Evolutionary conservation across 2,113 vertebrate species (phyloP), one percentile per base, ranked within the genome.

Genomic region (Tetraodon nigroviridis): DNA sequence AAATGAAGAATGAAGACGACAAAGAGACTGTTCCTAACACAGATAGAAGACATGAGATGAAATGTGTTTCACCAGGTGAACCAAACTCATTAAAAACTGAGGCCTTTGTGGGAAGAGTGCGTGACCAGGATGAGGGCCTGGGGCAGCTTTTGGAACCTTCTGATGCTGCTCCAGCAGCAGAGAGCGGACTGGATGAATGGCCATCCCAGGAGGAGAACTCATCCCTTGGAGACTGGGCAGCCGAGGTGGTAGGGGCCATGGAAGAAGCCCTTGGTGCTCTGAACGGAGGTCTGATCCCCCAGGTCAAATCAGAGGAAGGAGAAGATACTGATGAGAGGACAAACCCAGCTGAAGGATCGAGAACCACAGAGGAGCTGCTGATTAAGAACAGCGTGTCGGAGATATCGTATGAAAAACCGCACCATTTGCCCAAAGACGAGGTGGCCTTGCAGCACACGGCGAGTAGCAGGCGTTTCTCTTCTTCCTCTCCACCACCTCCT

Each of bases 221-320:
- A 1, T 84, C 82, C 2, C 37, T 89, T 1, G 87, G 77, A 16
- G 86, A 88, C 69, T 89, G 87, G 87, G 87, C 84, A 3, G 87
- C 87, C 1, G 87, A 89, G 52, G 87, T 89, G 40, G 87, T 89
- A 40, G 87, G 84, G 1, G 87, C 87, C 27, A 89, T 89, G 87
- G 87, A 89, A 14, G 83, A 89, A 65, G 87, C 84, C 4, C 57
- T 89, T 0, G 81, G 76, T 6, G 86, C 83, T 60, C 79, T 89
- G 17, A 84, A 78, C 12, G 83, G 50, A 72, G 77, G 83, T 0
- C 52, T 58, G 3, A 4, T 42, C 49, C 45, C 65, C 46, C 60
- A 4, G 0, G 0, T 45, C 6, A 52, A 32, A 29, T 51, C 20
- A 13, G 63, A 72, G 17, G 41, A 72, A 21, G 64, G 66, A 16